These are phyloP conservation scores for Drosophila pectinifera DNA, from an alignment of 1,140 invertebrate species.

Conservation along the genomic window DNA sequence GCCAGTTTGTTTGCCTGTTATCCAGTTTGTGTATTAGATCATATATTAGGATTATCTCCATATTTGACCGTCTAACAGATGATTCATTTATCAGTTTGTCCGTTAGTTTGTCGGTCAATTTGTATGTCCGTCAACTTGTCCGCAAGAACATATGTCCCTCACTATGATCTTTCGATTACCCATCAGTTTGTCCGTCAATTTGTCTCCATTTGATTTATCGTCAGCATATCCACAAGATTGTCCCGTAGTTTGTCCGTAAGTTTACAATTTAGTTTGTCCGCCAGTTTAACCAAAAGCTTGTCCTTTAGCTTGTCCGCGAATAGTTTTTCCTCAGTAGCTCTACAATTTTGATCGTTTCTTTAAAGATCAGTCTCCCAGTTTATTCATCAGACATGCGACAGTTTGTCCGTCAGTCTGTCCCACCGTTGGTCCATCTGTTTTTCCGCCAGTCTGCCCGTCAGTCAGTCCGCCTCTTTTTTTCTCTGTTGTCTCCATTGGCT, in stretches of 20 bases:
- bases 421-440: not conserved
- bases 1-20: not conserved
- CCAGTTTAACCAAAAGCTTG: not conserved
- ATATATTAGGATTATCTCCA: not conserved
- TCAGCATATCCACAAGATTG: no score
- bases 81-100: not conserved
- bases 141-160: no score
- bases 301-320: not conserved
- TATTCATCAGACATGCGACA: constrained; percentile 3
- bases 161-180: not conserved
- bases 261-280: not conserved
- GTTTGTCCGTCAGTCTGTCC: not conserved
- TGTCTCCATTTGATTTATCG: no score
- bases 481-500: constrained; percentile 12
- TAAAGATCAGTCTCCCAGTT: not conserved
- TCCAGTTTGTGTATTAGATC: not conserved
- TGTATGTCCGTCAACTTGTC: not conserved
- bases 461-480: not conserved
- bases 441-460: constrained; percentile 1
- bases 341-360: not conserved
- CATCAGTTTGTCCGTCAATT: constrained; percentile 6
- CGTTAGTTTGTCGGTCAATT: not conserved
- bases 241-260: constrained; percentile 15
- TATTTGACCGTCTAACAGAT: not conserved
- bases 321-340: not conserved